phyloP scores from a whole-genome alignment of 2,113 vertebrate genomes.

The Dolichotis patagonum region DNA sequence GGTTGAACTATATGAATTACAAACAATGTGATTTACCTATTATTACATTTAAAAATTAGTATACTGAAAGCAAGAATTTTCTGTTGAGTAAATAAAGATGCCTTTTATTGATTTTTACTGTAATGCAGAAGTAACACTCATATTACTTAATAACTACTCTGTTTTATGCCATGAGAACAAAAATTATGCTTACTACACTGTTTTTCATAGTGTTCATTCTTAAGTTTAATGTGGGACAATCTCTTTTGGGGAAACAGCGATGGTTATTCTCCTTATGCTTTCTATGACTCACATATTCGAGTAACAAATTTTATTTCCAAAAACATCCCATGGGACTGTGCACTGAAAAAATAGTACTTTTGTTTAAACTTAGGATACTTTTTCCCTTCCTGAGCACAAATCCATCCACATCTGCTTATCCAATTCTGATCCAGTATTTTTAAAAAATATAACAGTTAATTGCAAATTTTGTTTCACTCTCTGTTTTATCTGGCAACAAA shows the following conservation, averaged over 20 bases:
- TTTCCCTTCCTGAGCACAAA: constrained; percentile 73
- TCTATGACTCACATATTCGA: constrained; percentile 50
- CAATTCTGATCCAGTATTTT: constrained; percentile 59
- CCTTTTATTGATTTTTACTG: not conserved
- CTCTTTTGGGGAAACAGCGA: constrained; percentile 4
- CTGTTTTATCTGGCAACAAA: constrained; percentile 82
- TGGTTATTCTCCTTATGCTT: constrained; percentile 33
- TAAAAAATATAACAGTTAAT: constrained; percentile 77
- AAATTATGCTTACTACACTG: constrained; percentile 1
- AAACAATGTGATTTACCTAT: not conserved
- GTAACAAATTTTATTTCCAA: not conserved
- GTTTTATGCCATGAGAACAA: constrained; percentile 22
- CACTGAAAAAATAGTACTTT: constrained; percentile 59
- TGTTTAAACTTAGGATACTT: constrained; percentile 67
- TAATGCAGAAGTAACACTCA: not conserved
- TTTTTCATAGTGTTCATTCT: constrained; percentile 31
- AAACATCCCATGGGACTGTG: constrained; percentile 26
- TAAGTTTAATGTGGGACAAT: constrained; percentile 53
- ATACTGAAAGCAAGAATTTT: not conserved
- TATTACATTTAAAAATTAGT: constrained; percentile 40
- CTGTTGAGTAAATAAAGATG: not conserved
- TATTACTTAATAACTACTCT: constrained; percentile 22
- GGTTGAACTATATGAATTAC: not conserved
- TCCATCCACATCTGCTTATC: constrained; percentile 80
- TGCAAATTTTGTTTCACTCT: constrained; percentile 79